Evolutionary conservation across 1,140 invertebrate species (phyloP), one percentile per base, ranked within the genome.

Genomic region (Cotesia glomerata): DNA sequence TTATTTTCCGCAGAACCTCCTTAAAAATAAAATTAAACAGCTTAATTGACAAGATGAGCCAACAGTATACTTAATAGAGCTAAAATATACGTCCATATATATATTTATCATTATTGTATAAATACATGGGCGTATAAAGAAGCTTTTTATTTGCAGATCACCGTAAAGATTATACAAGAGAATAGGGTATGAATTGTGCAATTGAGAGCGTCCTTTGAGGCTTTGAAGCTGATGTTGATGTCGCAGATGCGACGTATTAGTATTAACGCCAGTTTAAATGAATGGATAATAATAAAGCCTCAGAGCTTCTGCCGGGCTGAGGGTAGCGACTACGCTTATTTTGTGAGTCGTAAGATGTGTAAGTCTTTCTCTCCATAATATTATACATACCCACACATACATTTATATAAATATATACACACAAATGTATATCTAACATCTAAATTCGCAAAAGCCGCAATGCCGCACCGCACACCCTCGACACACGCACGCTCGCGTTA

Each of bases 141-240:
- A 26, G 18, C 56, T 18, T 58, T 54, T 58, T 58, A 58, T 58
- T 58, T 58, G 56, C 56, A 58, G 18, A 58, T 58, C 56, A 58
- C 18, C 8, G 14, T 9, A 58, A 26, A 26, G 39, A 58, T 8
- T 39, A 13, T 45, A 45, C 39, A 11, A 49, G 14, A 69, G 68
- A 69, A 69, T 69, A 58, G 45, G 68, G 59, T 58, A 62, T 69
- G 64, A 72, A 72, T 72, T 67, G 64, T 65, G 56, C 71, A 72
- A 72, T 72, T 72, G 71, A 72, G 54, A 54, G 51, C 49, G 64
- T 72, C 32, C 64, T 72, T 59, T 72, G 71, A 52, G 71, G 63
- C 67, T 45, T 45, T 45, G 39, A 45, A 11, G 39, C 39, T 45
- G 39, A 45, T 45, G 39, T 45, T 45, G 39, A 45, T 45, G 39